Conservation (phyloP, 2,888 invertebrate species). For the Andrena hattorfiana region DNA sequence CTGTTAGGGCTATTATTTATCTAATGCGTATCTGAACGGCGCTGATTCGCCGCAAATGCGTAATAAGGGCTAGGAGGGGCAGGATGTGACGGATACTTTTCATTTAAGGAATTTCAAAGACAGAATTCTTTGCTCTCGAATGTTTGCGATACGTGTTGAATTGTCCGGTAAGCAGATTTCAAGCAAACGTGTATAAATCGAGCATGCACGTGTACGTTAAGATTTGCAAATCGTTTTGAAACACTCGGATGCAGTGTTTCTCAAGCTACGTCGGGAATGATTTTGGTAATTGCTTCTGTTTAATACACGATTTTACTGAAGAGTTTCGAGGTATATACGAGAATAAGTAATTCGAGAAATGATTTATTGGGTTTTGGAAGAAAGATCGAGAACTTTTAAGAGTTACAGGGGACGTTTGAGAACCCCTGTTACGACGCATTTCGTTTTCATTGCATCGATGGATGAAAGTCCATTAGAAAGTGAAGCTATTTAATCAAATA, state of each 20-base stretch:
- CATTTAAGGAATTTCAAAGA: conserved; percentile 1
- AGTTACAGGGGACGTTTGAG: background rate
- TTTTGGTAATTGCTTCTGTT: no score
- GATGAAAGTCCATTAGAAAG: background rate
- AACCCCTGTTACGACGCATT: conserved; percentile 1
- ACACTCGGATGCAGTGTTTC: conserved; percentile 6
- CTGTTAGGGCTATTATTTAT: background rate
- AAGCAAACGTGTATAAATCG: background rate
- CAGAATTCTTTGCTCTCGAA: background rate
- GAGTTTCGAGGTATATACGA: no score
- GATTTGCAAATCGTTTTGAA: conserved; percentile 22
- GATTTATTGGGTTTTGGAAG: background rate
- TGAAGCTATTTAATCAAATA: background rate
- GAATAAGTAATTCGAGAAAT: background rate
- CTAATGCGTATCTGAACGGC: no score
- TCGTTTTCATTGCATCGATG: conserved; percentile 10
- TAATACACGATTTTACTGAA: no score
- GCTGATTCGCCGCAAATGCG: background rate
- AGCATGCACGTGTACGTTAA: background rate
- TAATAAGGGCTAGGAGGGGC: background rate
- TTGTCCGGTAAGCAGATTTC: background rate
- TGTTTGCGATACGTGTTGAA: background rate
- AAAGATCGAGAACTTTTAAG: no score
- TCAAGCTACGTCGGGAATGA: background rate
- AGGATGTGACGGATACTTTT: background rate